These are phyloP conservation scores for Lota lota DNA, from an alignment of 2,113 vertebrate genomes.

Conservation along the genomic window DNA sequence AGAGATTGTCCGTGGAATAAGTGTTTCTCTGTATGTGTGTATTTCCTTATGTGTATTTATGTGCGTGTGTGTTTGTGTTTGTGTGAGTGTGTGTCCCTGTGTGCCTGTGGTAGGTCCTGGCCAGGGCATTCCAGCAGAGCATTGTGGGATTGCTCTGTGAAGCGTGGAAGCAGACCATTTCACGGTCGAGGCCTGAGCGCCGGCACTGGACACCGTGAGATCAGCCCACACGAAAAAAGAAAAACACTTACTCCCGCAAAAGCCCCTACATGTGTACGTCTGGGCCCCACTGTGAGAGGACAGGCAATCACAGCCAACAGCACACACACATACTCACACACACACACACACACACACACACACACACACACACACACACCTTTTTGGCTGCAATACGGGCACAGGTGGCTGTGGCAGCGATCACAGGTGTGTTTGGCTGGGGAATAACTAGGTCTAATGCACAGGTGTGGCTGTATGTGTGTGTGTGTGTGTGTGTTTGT, in stretches of 20 bases:
- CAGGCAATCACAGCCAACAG: conserved; percentile 19
- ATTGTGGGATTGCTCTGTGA: conserved; percentile 46
- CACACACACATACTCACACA: conserved; percentile 21
- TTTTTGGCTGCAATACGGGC: conserved; percentile 50
- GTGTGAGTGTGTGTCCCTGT: conserved; percentile 10
- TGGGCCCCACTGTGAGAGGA: conserved; percentile 15
- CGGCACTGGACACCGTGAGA: conserved; percentile 48
- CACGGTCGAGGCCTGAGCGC: conserved; percentile 37
- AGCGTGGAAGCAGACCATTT: conserved; percentile 55
- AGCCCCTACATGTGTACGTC: conserved; percentile 47
- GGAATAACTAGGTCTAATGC: conserved; percentile 36
- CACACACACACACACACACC: conserved; percentile 1
- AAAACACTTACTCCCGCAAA: conserved; percentile 38
- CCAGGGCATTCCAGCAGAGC: conserved; percentile 23
- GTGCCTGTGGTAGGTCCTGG: conserved; percentile 7
- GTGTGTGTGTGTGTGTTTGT: conserved; percentile 17
- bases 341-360: conserved; percentile 1
- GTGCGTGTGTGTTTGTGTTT: conserved; percentile 3
- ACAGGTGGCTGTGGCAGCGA: conserved; percentile 56
- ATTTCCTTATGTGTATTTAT: neutral
- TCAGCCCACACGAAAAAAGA: conserved; percentile 25
- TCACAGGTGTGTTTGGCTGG: conserved; percentile 58
- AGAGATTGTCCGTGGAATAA: neutral
- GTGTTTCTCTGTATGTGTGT: neutral
- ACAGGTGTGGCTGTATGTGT: conserved; percentile 28